These are phyloP conservation scores for Gymnothorax reevesii DNA, from an alignment of 2,797 vertebrate genomes.

Conservation along the genomic window DNA sequence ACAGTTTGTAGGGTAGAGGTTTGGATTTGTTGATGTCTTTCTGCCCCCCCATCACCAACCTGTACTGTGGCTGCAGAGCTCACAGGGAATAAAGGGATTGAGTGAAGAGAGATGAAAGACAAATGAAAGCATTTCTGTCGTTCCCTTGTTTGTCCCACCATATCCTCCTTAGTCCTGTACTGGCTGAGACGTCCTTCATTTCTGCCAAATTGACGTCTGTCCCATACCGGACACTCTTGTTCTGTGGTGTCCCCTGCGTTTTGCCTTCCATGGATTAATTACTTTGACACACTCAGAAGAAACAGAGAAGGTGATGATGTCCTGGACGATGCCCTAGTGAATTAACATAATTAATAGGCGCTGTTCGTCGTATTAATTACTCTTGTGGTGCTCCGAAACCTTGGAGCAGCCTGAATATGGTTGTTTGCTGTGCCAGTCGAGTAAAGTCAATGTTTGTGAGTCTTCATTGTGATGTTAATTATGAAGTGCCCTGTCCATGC, in stretches of 20 bases:
- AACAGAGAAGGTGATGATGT: neutral
- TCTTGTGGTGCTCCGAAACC: neutral
- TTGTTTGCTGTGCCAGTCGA: too few relatives aligned
- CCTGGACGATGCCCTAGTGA: neutral
- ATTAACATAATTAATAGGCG: too few relatives aligned
- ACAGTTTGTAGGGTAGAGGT: neutral
- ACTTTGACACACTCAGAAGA: neutral
- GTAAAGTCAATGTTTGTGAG: too few relatives aligned
- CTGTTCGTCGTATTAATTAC: neutral
- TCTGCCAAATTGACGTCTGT: neutral
- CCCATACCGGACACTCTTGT: neutral
- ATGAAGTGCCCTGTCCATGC: too few relatives aligned
- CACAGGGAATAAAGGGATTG: too few relatives aligned
- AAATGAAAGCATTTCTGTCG: neutral
- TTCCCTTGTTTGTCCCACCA: neutral
- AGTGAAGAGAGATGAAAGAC: too few relatives aligned
- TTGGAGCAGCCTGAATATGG: neutral
- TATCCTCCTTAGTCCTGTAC: neutral
- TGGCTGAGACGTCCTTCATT: neutral
- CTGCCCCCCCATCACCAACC: neutral
- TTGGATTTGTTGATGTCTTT: neutral
- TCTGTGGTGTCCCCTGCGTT: neutral
- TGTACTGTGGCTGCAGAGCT: neutral
- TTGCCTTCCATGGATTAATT: neutral
- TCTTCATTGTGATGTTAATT: too few relatives aligned